Evolutionary conservation across 2,113 vertebrate species (phyloP).

Genomic region (Petrocephalus zakoni): DNA sequence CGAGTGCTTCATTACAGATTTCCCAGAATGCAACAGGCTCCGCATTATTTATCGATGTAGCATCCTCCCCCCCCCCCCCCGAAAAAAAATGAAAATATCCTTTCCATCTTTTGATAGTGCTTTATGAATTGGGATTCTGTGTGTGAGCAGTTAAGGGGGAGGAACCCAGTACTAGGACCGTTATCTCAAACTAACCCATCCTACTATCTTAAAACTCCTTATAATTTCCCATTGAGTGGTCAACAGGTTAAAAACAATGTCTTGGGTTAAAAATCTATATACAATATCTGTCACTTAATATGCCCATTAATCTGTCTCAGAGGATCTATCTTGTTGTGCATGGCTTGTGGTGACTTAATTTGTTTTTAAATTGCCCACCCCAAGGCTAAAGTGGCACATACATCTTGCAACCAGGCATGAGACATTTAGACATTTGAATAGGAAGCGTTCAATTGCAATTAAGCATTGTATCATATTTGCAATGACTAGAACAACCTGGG

Average conservation of each 20-base stretch:
- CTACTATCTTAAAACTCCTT: not conserved
- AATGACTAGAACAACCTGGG: not conserved
- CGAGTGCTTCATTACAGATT: slow-evolving; percentile 19
- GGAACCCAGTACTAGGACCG: not conserved
- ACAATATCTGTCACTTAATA: not conserved
- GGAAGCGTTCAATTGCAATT: not conserved
- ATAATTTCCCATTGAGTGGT: not conserved
- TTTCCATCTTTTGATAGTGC: not conserved
- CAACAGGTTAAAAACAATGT: not conserved
- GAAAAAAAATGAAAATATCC: not conserved
- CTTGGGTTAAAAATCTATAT: not conserved
- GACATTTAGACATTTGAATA: not conserved
- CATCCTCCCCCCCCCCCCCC: slow-evolving; percentile 26
- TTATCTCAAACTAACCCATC: not conserved
- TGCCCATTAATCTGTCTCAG: not conserved
- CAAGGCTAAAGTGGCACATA: not conserved
- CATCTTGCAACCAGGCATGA: not conserved
- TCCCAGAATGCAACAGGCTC: slow-evolving; percentile 19
- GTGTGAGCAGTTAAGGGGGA: not conserved
- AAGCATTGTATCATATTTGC: not conserved
- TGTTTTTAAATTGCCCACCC: not conserved
- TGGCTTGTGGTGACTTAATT: not conserved
- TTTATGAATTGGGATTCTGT: not conserved
- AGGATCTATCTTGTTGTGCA: not conserved
- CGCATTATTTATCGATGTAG: slow-evolving; percentile 34